phyloP scores from a whole-genome alignment of 2,888 invertebrate genomes.

The Phorcus lineatus region DNA sequence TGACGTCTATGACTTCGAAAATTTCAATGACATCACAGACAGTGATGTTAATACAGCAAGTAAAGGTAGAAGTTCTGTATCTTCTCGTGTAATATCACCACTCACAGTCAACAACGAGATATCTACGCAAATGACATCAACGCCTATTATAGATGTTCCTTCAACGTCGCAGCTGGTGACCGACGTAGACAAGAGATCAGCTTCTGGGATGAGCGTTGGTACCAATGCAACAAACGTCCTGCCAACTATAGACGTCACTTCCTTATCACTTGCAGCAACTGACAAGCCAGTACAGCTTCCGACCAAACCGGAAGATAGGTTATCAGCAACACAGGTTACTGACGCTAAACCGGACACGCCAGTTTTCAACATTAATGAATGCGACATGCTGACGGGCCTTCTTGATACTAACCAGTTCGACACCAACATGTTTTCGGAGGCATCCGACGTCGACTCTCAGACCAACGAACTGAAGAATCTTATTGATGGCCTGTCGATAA shows the following conservation, averaged over 20 bases:
- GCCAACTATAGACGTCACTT: too few relatives aligned
- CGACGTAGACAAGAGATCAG: too few relatives aligned
- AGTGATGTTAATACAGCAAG: background rate
- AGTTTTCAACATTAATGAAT: background rate
- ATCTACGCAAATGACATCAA: too few relatives aligned
- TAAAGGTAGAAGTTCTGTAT: background rate
- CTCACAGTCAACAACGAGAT: too few relatives aligned
- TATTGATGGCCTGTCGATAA: conserved; percentile 8
- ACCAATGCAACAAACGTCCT: too few relatives aligned
- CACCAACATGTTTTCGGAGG: conserved; percentile 19
- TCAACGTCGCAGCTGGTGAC: too few relatives aligned
- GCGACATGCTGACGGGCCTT: background rate
- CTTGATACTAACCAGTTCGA: background rate
- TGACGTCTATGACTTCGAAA: background rate
- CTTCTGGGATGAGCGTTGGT: too few relatives aligned
- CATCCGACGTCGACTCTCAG: conserved; percentile 14
- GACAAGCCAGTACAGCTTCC: background rate
- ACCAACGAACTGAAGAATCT: conserved; percentile 23
- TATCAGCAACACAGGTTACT: background rate
- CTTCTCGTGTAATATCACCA: background rate
- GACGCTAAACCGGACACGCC: background rate
- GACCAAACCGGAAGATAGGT: background rate
- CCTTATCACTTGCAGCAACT: too few relatives aligned
- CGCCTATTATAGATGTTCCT: too few relatives aligned
- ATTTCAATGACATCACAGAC: background rate